Evolutionary conservation across 2,797 vertebrate species (phyloP), one percentile per base, ranked within the genome.

Genomic region (Aphelocoma californica): DNA sequence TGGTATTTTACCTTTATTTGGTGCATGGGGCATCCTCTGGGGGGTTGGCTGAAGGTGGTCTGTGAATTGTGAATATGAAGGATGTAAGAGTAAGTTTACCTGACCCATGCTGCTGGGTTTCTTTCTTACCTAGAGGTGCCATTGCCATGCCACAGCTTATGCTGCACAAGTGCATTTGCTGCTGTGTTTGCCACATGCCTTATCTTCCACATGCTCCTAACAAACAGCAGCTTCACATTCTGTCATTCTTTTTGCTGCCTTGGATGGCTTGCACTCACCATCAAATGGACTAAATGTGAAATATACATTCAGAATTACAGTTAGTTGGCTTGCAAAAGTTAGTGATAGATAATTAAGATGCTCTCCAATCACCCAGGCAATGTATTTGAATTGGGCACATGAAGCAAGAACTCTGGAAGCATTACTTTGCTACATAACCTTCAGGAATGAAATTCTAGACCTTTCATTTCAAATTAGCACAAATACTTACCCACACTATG

Each of bases 1-100:
- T 70, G 88, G 40, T 25, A 75, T 89, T 93, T 97, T 96, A 97
- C 96, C 96, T 97, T 47, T 82, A 96, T 12, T 14, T 53, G 18
- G 93, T 54, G 61, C 85, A 34, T 93, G 78, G 8, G 78, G 60
- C 57, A 90, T 95, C 95, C 21, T 93, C 83, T 57, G n/a, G 42
- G 71, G 34, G 65, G 42, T 5, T 91, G 87, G 84, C 86, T 91
- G 83, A n/a, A 95, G 88, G 50, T 86, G 77, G 31, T 95, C 97
- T 96, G 86, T 93, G 90, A 96, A 90, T 65, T 96, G 70, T 25
- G 47, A 48, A 48, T 26, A 48, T 95, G 90, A 90, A 91, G 89
- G 91, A 90, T 42, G 93, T 51, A 94, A 89, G 90, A 88, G 57
- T 92, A 75, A 93, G 47, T 88, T 93, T 81, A 90, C 10, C 11